phyloP scores from a whole-genome alignment of 2,888 invertebrate genomes.

The Eulithis testata region DNA sequence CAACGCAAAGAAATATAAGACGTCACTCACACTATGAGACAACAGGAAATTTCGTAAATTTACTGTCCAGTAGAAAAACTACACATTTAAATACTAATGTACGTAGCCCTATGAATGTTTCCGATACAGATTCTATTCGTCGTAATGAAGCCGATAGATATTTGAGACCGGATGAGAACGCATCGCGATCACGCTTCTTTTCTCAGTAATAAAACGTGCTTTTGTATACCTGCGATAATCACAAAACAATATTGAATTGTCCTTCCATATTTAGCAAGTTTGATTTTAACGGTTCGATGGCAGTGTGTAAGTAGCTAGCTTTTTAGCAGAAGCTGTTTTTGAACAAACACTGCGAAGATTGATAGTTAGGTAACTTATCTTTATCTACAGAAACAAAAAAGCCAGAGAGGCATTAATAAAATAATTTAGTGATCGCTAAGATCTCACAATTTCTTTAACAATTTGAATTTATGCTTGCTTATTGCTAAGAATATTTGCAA shows the following conservation, averaged over 20 bases:
- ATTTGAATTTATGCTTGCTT: neutral
- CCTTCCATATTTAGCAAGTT: too few species aligned
- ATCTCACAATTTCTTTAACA: neutral
- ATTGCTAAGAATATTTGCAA: neutral
- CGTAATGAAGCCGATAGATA: conserved; percentile 2
- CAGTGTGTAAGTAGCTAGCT: too few species aligned
- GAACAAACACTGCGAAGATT: too few species aligned
- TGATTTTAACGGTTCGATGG: too few species aligned
- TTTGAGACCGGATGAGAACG: conserved; percentile 14
- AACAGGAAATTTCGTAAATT: conserved; percentile 22
- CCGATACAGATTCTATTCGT: neutral
- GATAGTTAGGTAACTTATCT: too few species aligned
- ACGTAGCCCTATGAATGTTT: neutral
- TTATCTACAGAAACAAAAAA: too few species aligned
- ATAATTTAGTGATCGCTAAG: neutral
- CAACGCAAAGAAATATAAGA: conserved; percentile 9
- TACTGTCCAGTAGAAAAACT: conserved; percentile 21
- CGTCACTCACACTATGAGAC: conserved; percentile 30
- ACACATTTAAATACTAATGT: conserved; percentile 22
- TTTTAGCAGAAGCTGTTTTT: too few species aligned
- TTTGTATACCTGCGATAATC: too few species aligned
- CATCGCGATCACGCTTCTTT: conserved; percentile 14
- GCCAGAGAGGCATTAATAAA: too few species aligned
- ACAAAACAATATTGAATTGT: too few species aligned
- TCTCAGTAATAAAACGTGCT: conserved; percentile 2